Base-by-base conservation (phyloP, 2,797 vertebrate species). In the Microtus obscurus region DNA sequence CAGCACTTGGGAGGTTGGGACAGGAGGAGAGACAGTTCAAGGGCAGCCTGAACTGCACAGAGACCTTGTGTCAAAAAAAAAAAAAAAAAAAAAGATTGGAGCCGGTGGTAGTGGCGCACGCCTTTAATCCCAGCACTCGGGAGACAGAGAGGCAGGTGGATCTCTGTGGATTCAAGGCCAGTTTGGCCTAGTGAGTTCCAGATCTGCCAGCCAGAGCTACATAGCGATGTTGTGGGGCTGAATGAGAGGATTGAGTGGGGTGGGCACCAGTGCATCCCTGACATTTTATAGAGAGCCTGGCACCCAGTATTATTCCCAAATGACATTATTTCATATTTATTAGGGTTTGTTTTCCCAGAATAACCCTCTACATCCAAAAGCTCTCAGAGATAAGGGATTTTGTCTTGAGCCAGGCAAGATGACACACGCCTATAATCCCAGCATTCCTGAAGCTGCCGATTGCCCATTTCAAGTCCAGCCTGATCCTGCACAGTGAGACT, bases 41-140 rank as follows among this genome's bases (percentile, higher is more conserved):
- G 53, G 53, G 0, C 53, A 53, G 53, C 53, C 53, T 53, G 53
- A 53, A 53, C 53, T 53, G 17, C 17, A 6, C 53, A 53, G 53
- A 53, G 53, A 53, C 17, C 16, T 12, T 53, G 53, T 53, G 53
- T 53, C 53, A 53, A 19, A 53, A 53, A 53, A 53, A 51, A 51
- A 51, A 51, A 51, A 51, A 53, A 53, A 53, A 17, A 5, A n/a
- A n/a, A n/a, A n/a, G 16, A 19, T 53, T 17, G 53, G 53, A 53
- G 16, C 53, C 5, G 1, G 53, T 0, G 16, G 53, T 53, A 12
- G 16, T 53, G 53, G 5, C 16, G 1, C 16, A 17, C 51, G 0
- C 51, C 51, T 53, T 53, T 53, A 53, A 53, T 53, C 51, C 51
- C 51, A 53, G 51, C 51, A 53, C 53, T 53, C 16, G 5, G 53